These are phyloP conservation scores for Pseudonaja textilis DNA, from an alignment of 2,113 vertebrate genomes.

Conservation along the genomic window DNA sequence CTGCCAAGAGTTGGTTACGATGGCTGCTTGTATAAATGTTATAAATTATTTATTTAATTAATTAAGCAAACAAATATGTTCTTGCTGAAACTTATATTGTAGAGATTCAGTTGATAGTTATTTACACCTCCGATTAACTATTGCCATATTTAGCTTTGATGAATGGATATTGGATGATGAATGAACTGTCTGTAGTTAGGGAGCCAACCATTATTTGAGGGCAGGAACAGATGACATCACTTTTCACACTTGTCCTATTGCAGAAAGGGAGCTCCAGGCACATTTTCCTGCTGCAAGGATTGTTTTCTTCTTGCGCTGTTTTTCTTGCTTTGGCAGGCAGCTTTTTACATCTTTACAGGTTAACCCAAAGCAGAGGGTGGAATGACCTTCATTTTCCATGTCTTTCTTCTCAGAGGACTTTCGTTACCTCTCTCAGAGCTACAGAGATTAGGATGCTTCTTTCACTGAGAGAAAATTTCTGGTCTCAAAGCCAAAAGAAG, in stretches of 20 bases:
- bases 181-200: neutral
- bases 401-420: neutral
- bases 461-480: neutral
- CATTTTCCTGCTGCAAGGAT: neutral
- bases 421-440: neutral
- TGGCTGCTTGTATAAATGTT: neutral
- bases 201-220: neutral
- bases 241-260: neutral
- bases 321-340: neutral
- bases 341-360: neutral
- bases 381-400: neutral
- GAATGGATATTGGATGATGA: neutral
- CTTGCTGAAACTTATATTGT: neutral
- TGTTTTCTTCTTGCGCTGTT: neutral
- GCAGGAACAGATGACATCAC: neutral
- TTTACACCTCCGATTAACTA: neutral
- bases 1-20: neutral
- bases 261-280: neutral
- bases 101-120: neutral
- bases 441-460: neutral
- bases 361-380: neutral
- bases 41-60: neutral
- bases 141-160: neutral
- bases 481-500: neutral
- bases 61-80: neutral